Evolutionary conservation across 2,888 invertebrate genomes (phyloP).

Genomic region (Leptura quadrifasciata): DNA sequence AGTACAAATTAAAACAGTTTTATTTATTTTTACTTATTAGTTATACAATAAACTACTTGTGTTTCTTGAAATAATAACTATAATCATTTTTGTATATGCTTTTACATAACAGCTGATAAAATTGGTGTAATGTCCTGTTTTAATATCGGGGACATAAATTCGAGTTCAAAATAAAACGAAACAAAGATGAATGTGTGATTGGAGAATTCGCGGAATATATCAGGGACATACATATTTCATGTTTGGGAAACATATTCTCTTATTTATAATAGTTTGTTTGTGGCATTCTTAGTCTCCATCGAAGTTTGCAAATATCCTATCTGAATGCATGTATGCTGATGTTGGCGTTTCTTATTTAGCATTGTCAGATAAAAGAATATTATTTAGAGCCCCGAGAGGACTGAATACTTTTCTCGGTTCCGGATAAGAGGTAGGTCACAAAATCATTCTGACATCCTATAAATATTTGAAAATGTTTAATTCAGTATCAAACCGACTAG

Average conservation of each 20-base stretch:
- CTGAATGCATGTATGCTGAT: constrained; percentile 25
- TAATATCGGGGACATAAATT: constrained; percentile 16
- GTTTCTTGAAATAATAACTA: too few relatives aligned
- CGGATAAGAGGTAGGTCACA: background rate
- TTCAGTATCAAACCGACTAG: too few relatives aligned
- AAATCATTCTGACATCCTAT: background rate
- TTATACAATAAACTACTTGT: too few relatives aligned
- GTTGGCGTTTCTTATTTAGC: constrained; percentile 17
- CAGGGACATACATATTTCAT: constrained; percentile 17
- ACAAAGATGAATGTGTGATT: constrained; percentile 9
- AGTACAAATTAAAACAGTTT: too few relatives aligned
- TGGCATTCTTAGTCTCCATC: constrained; percentile 10
- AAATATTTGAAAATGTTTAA: background rate
- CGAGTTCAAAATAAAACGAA: constrained; percentile 18
- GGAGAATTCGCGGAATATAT: constrained; percentile 17
- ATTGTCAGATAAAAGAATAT: constrained; percentile 17
- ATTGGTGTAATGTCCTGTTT: background rate
- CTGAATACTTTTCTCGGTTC: background rate
- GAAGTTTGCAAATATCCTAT: constrained; percentile 21
- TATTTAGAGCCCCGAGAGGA: constrained; percentile 2
- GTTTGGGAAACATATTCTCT: constrained; percentile 9
- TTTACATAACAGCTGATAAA: too few relatives aligned
- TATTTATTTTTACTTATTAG: too few relatives aligned
- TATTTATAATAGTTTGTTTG: constrained; percentile 21
- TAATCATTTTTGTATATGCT: too few relatives aligned